A percentile compares a stretch with the other conserved stretches of the same genome.
These are phyloP conservation scores for Brevimyrus niger DNA, from an alignment of 2,113 vertebrate genomes.

Conservation along the genomic window DNA sequence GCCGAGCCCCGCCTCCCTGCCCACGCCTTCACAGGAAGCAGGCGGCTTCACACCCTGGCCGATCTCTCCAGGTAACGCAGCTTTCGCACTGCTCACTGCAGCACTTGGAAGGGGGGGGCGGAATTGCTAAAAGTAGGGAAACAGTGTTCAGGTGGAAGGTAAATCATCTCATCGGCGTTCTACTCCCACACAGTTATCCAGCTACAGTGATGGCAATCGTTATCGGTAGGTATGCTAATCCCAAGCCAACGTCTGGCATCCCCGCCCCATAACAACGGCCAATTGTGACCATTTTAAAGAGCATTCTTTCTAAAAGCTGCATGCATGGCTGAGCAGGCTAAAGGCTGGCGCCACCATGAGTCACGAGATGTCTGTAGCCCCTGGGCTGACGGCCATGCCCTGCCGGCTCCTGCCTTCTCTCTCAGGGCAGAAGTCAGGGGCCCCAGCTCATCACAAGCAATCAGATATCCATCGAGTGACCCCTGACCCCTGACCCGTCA, in stretches of 20 bases:
- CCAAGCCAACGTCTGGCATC: background rate
- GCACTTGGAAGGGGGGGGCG: background rate
- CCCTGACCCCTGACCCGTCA: background rate
- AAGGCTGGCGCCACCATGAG: background rate
- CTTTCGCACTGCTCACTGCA: background rate
- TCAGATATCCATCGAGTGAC: background rate
- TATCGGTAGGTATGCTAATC: background rate
- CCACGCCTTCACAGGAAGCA: slow-evolving; percentile 12
- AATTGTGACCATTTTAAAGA: background rate
- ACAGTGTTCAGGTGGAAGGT: background rate
- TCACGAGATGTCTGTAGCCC: background rate
- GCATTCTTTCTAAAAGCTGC: background rate
- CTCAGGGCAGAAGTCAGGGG: slow-evolving; percentile 13
- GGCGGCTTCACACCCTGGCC: background rate
- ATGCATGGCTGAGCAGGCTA: background rate
- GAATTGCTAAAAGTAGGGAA: background rate
- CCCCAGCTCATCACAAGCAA: background rate
- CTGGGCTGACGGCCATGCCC: background rate
- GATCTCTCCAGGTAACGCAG: background rate
- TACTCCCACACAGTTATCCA: background rate
- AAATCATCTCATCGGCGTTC: background rate
- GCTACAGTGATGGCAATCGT: background rate
- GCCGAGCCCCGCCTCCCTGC: slow-evolving; percentile 18
- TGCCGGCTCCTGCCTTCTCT: background rate
- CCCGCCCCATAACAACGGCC: background rate